Evolutionary conservation across 2,888 invertebrate genomes (phyloP).

Genomic region (Drosophila tripunctata): DNA sequence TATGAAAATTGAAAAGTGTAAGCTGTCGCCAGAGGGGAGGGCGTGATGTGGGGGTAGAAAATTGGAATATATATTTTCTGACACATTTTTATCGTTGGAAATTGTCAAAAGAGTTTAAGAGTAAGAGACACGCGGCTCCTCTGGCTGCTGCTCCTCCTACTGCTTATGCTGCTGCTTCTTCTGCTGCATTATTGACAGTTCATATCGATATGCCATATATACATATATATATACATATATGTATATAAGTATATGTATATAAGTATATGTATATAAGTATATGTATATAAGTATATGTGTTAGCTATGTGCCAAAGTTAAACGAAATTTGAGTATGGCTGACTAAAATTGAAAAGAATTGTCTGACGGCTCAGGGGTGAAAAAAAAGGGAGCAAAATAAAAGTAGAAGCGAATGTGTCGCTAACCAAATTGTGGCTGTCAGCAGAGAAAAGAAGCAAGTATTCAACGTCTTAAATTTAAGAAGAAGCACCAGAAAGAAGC

Average conservation of each 20-base stretch:
- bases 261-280: background rate
- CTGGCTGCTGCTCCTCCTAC: slow-evolving; percentile 34
- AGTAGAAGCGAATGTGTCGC: slow-evolving; percentile 34
- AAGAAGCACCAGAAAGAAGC: background rate
- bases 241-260: background rate
- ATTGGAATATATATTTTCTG: slow-evolving; percentile 69
- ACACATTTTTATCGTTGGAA: slow-evolving; percentile 76
- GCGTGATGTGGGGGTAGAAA: slow-evolving; percentile 7
- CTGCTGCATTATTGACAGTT: slow-evolving; percentile 69
- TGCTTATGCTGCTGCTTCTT: slow-evolving; percentile 31
- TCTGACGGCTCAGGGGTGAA: slow-evolving; percentile 19
- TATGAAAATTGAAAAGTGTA: slow-evolving; percentile 76
- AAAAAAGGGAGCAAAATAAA: background rate
- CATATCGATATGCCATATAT: slow-evolving; percentile 50
- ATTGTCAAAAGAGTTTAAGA: slow-evolving; percentile 77
- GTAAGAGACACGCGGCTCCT: slow-evolving; percentile 29
- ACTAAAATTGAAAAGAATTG: slow-evolving; percentile 48
- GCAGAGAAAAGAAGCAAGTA: slow-evolving; percentile 15
- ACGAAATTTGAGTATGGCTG: slow-evolving; percentile 33
- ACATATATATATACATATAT: background rate
- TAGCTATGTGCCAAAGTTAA: slow-evolving; percentile 10
- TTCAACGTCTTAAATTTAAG: slow-evolving; percentile 11
- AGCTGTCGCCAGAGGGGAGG: slow-evolving; percentile 41
- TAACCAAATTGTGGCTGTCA: slow-evolving; percentile 55
- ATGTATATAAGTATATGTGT: slow-evolving; percentile 6